A percentile compares a stretch with the other conserved stretches of the same genome.
phyloP scores from a whole-genome alignment of 2,113 vertebrate species.

The Opisthocomus hoazin region DNA sequence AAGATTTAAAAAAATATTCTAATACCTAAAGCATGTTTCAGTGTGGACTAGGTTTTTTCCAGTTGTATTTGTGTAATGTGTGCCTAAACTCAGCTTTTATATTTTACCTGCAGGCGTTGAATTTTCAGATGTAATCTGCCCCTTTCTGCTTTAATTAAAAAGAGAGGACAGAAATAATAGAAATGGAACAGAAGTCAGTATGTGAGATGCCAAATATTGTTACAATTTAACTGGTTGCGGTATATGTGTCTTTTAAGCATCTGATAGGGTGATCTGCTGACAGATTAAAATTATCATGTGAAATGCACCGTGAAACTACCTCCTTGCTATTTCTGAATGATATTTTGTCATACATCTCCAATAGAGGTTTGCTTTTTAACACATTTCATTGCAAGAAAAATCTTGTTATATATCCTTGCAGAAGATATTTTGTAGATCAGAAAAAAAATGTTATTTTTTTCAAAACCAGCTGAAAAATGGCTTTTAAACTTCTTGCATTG shows the following conservation, averaged over 20 bases:
- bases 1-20: not conserved
- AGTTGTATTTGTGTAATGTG: not conserved
- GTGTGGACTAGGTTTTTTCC: not conserved
- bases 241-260: not conserved
- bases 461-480: not conserved
- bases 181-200: not conserved
- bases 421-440: not conserved
- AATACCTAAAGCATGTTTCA: not conserved
- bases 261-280: not conserved
- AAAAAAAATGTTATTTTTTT: not conserved
- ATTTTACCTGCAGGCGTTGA: not conserved
- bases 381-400: not conserved
- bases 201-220: not conserved
- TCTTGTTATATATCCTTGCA: not conserved
- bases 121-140: not conserved
- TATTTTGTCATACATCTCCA: not conserved
- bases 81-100: not conserved
- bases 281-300: not conserved
- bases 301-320: not conserved
- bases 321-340: not conserved
- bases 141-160: not conserved
- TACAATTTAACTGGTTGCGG: not conserved
- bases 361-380: not conserved
- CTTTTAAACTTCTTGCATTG: not conserved
- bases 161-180: not conserved